Percentiles rank a stretch among this genome's conserved stretches.
These are phyloP conservation scores for Polyodon spathula DNA, from an alignment of 2,113 vertebrate genomes.

Conservation along the genomic window DNA sequence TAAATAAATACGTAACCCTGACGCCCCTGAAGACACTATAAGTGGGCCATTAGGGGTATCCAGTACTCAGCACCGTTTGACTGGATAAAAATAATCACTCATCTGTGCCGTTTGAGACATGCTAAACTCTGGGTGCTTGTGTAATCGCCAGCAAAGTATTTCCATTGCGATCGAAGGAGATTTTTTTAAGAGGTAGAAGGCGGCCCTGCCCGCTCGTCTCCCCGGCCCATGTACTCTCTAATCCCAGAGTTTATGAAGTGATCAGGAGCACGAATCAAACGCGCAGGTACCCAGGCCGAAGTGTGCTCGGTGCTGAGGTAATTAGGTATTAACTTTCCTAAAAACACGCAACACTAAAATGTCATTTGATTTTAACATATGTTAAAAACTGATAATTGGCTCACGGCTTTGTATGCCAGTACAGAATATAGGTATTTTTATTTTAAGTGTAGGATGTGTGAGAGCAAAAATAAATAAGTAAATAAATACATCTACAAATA, in stretches of 20 bases:
- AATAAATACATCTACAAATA: too few relatives aligned
- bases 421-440: slow-evolving; percentile 39
- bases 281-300: slow-evolving; percentile 13
- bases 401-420: slow-evolving; percentile 45
- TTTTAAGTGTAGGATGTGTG: slow-evolving; percentile 36
- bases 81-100: slow-evolving; percentile 58
- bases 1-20: neutral
- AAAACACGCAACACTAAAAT: slow-evolving; percentile 42
- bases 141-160: slow-evolving; percentile 52
- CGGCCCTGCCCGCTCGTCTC: slow-evolving; percentile 12
- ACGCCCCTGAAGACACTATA: neutral
- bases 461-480: too few relatives aligned
- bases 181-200: slow-evolving; percentile 52
- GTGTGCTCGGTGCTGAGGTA: slow-evolving; percentile 30
- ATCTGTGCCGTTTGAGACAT: slow-evolving; percentile 28
- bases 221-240: slow-evolving; percentile 11
- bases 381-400: slow-evolving; percentile 52
- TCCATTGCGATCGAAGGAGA: slow-evolving; percentile 62
- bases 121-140: slow-evolving; percentile 33
- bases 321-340: slow-evolving; percentile 49
- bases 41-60: slow-evolving; percentile 29
- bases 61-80: slow-evolving; percentile 38
- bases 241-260: slow-evolving; percentile 22
- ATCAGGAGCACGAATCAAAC: too few relatives aligned
- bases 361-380: slow-evolving; percentile 49